These are phyloP conservation scores for Nemurella pictetii DNA, from an alignment of 2,888 invertebrate genomes.

Conservation along the genomic window DNA sequence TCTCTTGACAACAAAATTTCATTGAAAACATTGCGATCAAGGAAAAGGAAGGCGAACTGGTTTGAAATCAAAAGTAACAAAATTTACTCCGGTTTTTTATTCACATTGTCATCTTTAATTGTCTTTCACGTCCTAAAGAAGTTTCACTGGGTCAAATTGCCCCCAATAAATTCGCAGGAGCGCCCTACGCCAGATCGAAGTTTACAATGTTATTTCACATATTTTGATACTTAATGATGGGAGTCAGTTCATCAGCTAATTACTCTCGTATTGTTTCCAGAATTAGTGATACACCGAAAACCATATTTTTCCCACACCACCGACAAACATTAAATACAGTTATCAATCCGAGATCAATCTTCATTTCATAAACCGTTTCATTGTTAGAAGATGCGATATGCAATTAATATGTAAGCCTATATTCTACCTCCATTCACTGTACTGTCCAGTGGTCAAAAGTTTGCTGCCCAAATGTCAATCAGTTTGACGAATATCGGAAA, in stretches of 20 bases:
- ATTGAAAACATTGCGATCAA: not conserved
- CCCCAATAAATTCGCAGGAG: not conserved
- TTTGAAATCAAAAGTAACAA: not conserved
- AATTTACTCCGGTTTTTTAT: not conserved
- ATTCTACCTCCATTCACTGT: not conserved
- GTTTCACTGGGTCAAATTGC: not conserved
- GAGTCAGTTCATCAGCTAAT: not conserved
- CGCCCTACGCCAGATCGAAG: not conserved
- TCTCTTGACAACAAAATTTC: not conserved
- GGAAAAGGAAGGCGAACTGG: not conserved
- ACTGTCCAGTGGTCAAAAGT: not conserved
- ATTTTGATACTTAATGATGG: not conserved
- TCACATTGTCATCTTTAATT: not conserved
- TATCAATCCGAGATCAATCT: slow-evolving; percentile 18
- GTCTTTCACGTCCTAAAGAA: not conserved
- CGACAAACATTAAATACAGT: slow-evolving; percentile 2
- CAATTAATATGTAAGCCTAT: not conserved
- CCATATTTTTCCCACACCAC: not conserved
- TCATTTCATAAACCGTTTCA: not conserved
- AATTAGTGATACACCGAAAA: not conserved
- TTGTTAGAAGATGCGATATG: not conserved
- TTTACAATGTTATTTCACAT: not conserved
- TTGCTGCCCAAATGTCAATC: not conserved
- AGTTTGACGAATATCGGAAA: not conserved
- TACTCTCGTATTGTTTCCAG: not conserved